These are phyloP conservation scores for Vimba vimba DNA, from an alignment of 2,113 vertebrate genomes.

Conservation along the genomic window DNA sequence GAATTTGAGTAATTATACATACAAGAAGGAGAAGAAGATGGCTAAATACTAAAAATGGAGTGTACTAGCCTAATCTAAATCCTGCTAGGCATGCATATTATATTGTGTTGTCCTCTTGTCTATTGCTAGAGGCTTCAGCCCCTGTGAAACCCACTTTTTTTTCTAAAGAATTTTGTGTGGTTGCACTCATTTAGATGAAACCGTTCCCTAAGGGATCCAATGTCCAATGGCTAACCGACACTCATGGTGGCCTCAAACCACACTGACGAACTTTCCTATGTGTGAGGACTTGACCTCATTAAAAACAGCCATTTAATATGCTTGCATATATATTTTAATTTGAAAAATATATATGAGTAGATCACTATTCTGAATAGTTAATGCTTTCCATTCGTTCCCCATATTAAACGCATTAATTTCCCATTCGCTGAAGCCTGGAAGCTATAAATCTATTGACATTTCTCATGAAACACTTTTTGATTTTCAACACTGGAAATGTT, in stretches of 20 bases:
- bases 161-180: neutral
- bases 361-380: neutral
- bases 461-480: neutral
- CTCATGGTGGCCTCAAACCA: conserved; percentile 36
- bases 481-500: neutral
- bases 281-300: neutral
- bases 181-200: conserved; percentile 29
- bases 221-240: conserved; percentile 26
- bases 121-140: neutral
- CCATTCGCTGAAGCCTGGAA: neutral
- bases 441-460: neutral
- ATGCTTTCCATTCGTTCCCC: neutral
- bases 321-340: neutral
- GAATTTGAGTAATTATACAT: neutral
- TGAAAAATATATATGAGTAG: neutral
- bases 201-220: neutral
- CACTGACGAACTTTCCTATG: conserved; percentile 9
- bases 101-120: neutral
- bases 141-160: neutral
- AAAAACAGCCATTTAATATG: neutral
- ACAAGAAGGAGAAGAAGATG: neutral
- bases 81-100: neutral
- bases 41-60: neutral
- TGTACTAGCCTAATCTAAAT: neutral
- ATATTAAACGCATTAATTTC: neutral